Base-by-base conservation (phyloP, 2,113 vertebrate genomes). In the Himantopus leucocephalus region DNA sequence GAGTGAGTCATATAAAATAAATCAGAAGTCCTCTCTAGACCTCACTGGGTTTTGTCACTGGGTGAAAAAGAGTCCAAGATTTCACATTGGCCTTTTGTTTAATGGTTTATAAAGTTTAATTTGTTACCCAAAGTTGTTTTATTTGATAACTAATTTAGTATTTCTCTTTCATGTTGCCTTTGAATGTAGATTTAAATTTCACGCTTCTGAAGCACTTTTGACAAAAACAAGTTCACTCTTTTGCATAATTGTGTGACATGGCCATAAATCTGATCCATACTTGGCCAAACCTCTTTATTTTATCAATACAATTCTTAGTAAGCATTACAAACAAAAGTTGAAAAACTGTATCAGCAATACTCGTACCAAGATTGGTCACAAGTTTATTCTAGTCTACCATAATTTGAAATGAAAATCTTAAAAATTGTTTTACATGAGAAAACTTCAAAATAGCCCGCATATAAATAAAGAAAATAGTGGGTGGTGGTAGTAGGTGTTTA, bases 321-420 rank as follows among this genome's bases (percentile, higher is more conserved):
- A 64, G 10, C 50, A 39, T 43, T 70, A 48, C 35, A 56, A 81
- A 4, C 12, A 66, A 22, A 71, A 64, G n/a, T 3, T 48, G 29
- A 50, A 71, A 67, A 70, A 63, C 52, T 75, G 3, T n/a, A 7
- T 60, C 17, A 48, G 14, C 22, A 77, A n/a, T 70, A 47, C 20
- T 29, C 0, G 0, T n/a, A 62, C 10, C 20, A 37, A n/a, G 12
- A 26, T 5, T 32, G 34, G 29, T 37, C 29, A 56, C 17, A 47
- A 48, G 9, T 76, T 72, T 64, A 47, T 77, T 82, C 24, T 16
- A 59, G 17, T 37, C 5, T 79, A 26, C 16, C 23, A 8, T 63
- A 60, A 55, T 37, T 34, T 63, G 22, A 90, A 85, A 64, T 72
- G 7, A 63, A 53, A 78, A 35, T 35, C 9, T 15, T 4, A n/a